Conservation (phyloP, 2,888 invertebrate species). For the Rhyacophila evoluta region DNA sequence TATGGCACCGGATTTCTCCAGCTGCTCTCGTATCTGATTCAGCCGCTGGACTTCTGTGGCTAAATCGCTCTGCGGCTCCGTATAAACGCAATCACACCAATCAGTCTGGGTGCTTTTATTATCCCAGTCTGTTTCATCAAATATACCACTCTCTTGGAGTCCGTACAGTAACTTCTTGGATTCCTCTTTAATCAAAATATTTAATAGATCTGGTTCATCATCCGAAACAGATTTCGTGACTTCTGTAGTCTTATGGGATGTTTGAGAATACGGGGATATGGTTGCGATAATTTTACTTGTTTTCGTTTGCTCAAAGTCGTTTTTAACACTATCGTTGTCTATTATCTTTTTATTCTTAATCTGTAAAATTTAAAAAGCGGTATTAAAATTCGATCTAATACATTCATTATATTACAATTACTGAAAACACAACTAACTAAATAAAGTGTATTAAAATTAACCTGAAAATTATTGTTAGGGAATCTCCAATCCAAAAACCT, state of each 20-base stretch:
- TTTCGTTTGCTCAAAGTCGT: slow-evolving; percentile 50
- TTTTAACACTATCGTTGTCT: slow-evolving; percentile 46
- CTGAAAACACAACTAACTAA: no score
- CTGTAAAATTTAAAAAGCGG: no score
- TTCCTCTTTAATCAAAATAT: slow-evolving; percentile 66
- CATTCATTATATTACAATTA: no score
- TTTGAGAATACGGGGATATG: slow-evolving; percentile 72
- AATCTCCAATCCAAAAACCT: no score
- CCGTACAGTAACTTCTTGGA: slow-evolving; percentile 68
- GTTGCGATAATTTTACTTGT: slow-evolving; percentile 73
- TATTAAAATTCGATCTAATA: no score
- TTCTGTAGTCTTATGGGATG: slow-evolving; percentile 64
- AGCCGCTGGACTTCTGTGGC: slow-evolving; percentile 75
- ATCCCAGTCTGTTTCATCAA: slow-evolving; percentile 72
- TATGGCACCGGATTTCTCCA: slow-evolving; percentile 70
- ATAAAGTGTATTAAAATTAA: no score
- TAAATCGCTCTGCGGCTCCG: slow-evolving; percentile 69
- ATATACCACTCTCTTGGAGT: slow-evolving; percentile 81
- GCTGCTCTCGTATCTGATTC: slow-evolving; percentile 73
- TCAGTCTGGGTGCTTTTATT: slow-evolving; percentile 71
- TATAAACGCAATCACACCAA: slow-evolving; percentile 66
- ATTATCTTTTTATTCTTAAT: slow-evolving; percentile 45
- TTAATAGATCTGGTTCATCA: slow-evolving; percentile 56
- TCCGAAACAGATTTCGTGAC: slow-evolving; percentile 42
- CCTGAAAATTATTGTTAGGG: no score